These are phyloP conservation scores for Acronicta alni DNA, from an alignment of 2,888 invertebrate genomes.

Conservation along the genomic window DNA sequence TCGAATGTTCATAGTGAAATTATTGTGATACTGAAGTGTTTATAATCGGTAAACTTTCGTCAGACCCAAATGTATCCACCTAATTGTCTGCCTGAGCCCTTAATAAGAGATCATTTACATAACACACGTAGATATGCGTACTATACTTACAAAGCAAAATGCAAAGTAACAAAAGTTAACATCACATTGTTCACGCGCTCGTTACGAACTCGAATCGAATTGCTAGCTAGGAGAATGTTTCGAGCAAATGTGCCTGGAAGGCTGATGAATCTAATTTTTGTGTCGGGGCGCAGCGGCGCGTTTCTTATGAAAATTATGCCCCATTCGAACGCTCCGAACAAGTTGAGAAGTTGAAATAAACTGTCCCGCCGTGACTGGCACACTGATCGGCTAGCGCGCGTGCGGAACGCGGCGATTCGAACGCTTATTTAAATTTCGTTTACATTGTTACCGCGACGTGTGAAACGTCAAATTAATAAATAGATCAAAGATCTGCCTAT, in stretches of 20 bases:
- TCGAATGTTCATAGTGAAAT: background rate
- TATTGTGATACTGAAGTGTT: too few relatives aligned
- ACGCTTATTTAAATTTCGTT: conserved; percentile 62
- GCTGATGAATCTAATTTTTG: conserved; percentile 87
- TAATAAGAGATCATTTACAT: conserved; percentile 46
- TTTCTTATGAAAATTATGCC: conserved; percentile 87
- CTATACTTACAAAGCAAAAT: conserved; percentile 66
- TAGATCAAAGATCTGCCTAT: background rate
- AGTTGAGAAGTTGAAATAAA: conserved; percentile 88
- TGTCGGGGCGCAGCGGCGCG: conserved; percentile 76
- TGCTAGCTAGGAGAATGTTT: conserved; percentile 75
- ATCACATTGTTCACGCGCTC: conserved; percentile 78
- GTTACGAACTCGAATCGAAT: conserved; percentile 81
- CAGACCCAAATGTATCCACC: conserved; percentile 4
- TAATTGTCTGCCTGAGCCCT: conserved; percentile 54
- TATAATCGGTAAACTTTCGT: background rate
- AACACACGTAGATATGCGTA: conserved; percentile 34
- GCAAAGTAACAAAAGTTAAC: conserved; percentile 76
- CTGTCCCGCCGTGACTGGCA: conserved; percentile 86
- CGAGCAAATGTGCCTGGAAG: conserved; percentile 75
- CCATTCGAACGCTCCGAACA: conserved; percentile 82
- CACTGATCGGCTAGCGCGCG: conserved; percentile 66
- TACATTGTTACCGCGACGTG: conserved; percentile 55
- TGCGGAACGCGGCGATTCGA: conserved; percentile 57
- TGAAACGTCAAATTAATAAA: conserved; percentile 44